A percentile compares a stretch with the other conserved stretches of the same genome.
phyloP scores from a whole-genome alignment of 2,888 invertebrate species.

The Macrosiphum euphorbiae region DNA sequence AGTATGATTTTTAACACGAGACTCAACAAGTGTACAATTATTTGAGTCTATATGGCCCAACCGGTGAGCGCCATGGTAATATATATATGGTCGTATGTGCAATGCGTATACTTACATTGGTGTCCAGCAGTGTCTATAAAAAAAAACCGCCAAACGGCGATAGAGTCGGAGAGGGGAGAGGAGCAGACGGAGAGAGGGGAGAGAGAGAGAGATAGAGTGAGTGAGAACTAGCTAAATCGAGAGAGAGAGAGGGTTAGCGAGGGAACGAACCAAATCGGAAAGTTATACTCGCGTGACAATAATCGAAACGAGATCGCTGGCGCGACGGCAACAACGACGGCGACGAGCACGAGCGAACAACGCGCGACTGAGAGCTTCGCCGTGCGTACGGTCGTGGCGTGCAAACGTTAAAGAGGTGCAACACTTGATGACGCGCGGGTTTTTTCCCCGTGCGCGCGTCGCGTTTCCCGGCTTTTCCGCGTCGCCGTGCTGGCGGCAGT shows the following conservation, averaged over 20 bases:
- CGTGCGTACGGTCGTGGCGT: conserved; percentile 14
- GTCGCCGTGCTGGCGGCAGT: conserved; percentile 11
- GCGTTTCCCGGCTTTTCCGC: conserved; percentile 63
- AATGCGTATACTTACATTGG: neutral
- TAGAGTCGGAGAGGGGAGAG: neutral
- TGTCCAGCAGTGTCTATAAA: neutral
- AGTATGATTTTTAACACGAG: neutral
- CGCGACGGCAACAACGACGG: neutral
- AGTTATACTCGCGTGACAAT: too few species aligned
- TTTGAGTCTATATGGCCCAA: neutral
- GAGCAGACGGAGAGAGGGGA: too few species aligned
- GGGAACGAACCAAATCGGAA: neutral
- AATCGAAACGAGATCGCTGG: neutral
- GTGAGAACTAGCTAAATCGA: too few species aligned
- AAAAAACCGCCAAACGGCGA: neutral
- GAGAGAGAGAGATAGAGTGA: too few species aligned
- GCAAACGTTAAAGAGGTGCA: conserved; percentile 52
- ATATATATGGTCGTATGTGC: neutral
- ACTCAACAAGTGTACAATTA: neutral
- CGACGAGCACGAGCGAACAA: conserved; percentile 6
- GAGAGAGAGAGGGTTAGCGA: neutral
- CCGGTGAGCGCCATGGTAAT: neutral
- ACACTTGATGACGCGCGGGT: conserved; percentile 59
- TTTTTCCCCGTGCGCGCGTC: conserved; percentile 40
- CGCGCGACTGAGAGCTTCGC: conserved; percentile 41